Conservation (phyloP, 2,888 invertebrate genomes). For the Erebia ligea region DNA sequence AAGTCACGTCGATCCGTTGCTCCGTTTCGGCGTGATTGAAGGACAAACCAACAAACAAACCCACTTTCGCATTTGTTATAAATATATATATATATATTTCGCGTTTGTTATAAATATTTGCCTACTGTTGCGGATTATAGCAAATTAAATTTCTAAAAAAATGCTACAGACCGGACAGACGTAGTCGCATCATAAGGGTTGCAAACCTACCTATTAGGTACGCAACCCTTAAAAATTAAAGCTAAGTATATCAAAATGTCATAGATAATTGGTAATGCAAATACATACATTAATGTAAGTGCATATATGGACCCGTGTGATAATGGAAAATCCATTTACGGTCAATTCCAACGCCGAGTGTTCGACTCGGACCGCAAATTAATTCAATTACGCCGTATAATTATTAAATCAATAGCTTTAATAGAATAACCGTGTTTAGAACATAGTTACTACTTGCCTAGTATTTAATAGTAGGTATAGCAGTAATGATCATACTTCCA, state of each 20-base stretch:
- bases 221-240: neutral
- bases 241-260: neutral
- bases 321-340: slow-evolving; percentile 37
- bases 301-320: slow-evolving; percentile 31
- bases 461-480: slow-evolving; percentile 2
- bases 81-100: no score
- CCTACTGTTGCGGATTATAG: no score
- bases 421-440: slow-evolving; percentile 13
- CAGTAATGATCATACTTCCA: neutral
- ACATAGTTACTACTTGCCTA: no score
- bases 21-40: no score
- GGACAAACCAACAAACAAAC: no score
- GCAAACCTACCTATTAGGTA: no score
- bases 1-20: no score
- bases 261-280: slow-evolving; percentile 17
- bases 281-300: slow-evolving; percentile 22
- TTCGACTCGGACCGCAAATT: slow-evolving; percentile 34
- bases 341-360: slow-evolving; percentile 29
- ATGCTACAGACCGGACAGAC: no score
- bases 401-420: slow-evolving; percentile 18
- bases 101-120: no score
- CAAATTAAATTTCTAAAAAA: no score
- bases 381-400: slow-evolving; percentile 36
- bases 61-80: no score
- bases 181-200: no score